Base-by-base conservation (phyloP, 2,888 invertebrate species). In the Cabera pusaria region DNA sequence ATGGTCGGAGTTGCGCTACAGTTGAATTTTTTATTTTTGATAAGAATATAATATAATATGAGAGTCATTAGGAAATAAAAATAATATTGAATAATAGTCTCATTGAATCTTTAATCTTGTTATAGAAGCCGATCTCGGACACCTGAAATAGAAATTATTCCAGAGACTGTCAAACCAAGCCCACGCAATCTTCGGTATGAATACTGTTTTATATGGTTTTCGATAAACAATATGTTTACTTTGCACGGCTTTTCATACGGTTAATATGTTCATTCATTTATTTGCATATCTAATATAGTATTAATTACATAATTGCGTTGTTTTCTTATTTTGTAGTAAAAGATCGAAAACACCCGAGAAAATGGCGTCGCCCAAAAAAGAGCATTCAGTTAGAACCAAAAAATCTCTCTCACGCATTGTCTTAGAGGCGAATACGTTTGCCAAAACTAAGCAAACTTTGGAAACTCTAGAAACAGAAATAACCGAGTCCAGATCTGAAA, bases 351-450 rank as follows among this genome's bases (percentile, higher is more conserved):
- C 89, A 1, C 89, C 89, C 4, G 89, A 88, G 41, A 86, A 83
- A 52, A 40, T 77, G 1, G 69, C 82, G 60, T 75, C 86, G 1
- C 77, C 84, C 1, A 81, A 72, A 49, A 52, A 64, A 21, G 86
- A 84, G 16, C 63, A 61, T 1, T 55, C 73, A 1, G 59, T 62
- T 7, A 71, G 70, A 39, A 49, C 56, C 32, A 84, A 75, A 34
- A 89, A 83, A 52, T 76, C 89, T 0, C 56, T 90, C 1, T 80
- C 85, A 0, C 70, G 89, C 45, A 60, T 82, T 9, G 89, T 89
- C 0, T 46, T 90, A 21, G 89, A 89, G 68, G 76, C 83, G 2
- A 90, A 88, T 32, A 59, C 86, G 0, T 82, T 83, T 24, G 73
- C 83, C 2, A 85, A 82, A 72, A 71, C 77, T 0, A 86, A 82